Base-by-base conservation (phyloP, 2,888 invertebrate genomes). In the Allolobophora icterica region DNA sequence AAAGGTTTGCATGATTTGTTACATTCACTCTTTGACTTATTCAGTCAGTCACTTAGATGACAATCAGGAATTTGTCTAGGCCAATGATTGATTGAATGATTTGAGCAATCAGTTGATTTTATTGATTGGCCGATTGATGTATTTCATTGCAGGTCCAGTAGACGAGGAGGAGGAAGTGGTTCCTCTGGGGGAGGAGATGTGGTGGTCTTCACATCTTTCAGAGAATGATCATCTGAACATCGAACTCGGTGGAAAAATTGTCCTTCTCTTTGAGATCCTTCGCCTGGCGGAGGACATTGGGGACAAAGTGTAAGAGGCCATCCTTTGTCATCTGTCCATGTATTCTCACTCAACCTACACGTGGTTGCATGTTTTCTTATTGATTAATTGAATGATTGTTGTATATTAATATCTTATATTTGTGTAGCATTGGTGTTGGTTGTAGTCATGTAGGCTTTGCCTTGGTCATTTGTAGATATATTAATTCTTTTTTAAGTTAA, bases 201-300 rank as follows among this genome's bases (percentile, higher is more conserved):
- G 98, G 98, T 98, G 98, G 98, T 97, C 97, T 93, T 96, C 97
- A 92, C 96, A 97, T 94, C 96, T 96, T 19, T 97, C 97, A 30
- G 97, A 97, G n/a, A 97, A 98, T 94, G 95, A 97, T 84, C 89
- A 92, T 42, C 97, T 97, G 42, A 97, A 97, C 94, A 95, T 98
- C 93, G 96, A 96, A 84, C 96, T 97, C 93, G 97, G 98, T 92
- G 97, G 97, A 92, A 99, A 99, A 95, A 96, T 99, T 2, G 95
- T 97, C 89, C 96, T 99, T 45, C 96, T 99, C 52, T 97, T 99
- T 95, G 97, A 97, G 91, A 97, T 99, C 93, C 96, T 99, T 93
- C 97, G 97, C 93, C 97, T 98, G 95, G 98, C 98, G 95, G 98
- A 99, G 95, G 96, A 97, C 93, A 98, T 99, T 93, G 99, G 99